A percentile compares a stretch with the other conserved stretches of the same genome.
Evolutionary conservation across 2,797 vertebrate genomes (phyloP).

Genomic region (Myotis vivesi): DNA sequence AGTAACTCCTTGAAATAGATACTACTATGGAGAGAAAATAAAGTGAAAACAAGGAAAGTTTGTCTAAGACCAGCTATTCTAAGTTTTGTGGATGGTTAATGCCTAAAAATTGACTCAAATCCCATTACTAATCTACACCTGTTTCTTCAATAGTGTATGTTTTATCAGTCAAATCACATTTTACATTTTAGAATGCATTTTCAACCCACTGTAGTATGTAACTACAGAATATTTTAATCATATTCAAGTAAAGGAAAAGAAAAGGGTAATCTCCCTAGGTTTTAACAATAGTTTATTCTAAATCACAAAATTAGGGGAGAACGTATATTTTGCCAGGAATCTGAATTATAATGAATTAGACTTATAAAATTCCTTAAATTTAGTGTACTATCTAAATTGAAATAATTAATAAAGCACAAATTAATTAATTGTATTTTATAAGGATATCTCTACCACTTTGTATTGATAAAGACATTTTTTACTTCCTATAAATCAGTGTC

Average conservation of each 20-base stretch:
- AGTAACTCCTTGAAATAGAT: background rate
- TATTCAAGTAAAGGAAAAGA: background rate
- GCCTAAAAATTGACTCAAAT: background rate
- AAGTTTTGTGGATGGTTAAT: background rate
- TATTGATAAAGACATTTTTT: background rate
- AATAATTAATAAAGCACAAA: background rate
- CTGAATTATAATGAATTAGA: background rate
- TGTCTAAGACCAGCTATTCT: background rate
- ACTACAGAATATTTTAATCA: background rate
- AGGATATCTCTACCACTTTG: background rate
- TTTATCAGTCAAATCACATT: background rate
- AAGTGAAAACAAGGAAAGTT: too few relatives aligned
- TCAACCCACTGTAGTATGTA: background rate
- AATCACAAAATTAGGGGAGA: background rate
- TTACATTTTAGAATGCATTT: background rate
- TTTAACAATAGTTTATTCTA: background rate
- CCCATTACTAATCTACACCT: background rate
- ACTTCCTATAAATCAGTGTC: background rate
- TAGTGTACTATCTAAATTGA: background rate
- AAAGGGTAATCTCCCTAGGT: background rate
- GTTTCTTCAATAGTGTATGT: background rate
- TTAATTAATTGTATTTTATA: background rate
- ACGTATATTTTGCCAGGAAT: background rate
- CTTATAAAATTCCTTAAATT: background rate
- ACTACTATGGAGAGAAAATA: too few relatives aligned